Evolutionary conservation across 2,797 vertebrate genomes (phyloP), one percentile per base, ranked within the genome.

Genomic region (Graptemys geographica): DNA sequence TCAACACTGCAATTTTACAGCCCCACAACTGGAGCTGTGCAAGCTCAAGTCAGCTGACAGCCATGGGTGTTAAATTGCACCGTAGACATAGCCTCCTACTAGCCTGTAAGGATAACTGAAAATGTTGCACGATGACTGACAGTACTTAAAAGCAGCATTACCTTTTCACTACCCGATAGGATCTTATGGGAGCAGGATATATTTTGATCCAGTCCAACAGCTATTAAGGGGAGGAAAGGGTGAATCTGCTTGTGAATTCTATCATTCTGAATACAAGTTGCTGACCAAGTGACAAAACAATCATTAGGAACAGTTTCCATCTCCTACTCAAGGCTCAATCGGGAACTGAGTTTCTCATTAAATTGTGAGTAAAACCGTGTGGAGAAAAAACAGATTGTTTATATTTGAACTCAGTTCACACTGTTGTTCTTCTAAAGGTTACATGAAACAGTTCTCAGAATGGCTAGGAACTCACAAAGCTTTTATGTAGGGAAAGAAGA

Each of bases 221-320:
- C 12, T 37, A 80, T 55, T 79, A 84, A 25, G 57, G 83, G 85
- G 87, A 57, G 81, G 23, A 47, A n/a, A 27, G 49, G 78, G n/a
- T 72, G 82, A 51, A 31, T 89, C 74, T 33, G 69, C 87, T 41
- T 85, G 33, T 47, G 85, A 87, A 59, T 89, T 78, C 92, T 83
- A 79, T 33, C 56, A 27, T 28, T 91, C 57, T 86, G 41, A 84
- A 84, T 18, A 82, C 21, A 94, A 90, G 41, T 27, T 86, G 83
- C 57, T 89, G 53, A 8, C 19, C 74, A 89, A 87, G 83, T 2
- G 15, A n/a, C 33, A 87, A 92, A 69, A 6, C 84, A 83, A 25
- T 76, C 41, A 5, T 78, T 84, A 84, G 44, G 13, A 86, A 59
- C 10, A 4, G 7, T 65, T 90, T 74, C 56, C 59, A 11, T 21